A percentile compares a stretch with the other conserved stretches of the same genome.
Conservation (phyloP, 92 coral and sea anemone genomes). For the Siderastrea radians region DNA sequence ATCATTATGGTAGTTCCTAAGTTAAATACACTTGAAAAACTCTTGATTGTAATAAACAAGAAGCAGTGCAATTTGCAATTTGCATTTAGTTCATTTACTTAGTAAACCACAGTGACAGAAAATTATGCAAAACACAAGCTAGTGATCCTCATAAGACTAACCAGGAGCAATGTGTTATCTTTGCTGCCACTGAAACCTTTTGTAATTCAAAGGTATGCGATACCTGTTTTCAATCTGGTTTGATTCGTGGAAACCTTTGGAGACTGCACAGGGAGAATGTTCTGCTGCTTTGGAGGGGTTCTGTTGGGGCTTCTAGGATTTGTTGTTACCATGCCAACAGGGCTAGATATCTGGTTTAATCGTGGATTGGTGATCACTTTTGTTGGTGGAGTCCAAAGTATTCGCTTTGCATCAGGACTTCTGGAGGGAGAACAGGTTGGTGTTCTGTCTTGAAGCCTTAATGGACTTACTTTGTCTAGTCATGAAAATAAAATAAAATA, state of each 20-base stretch:
- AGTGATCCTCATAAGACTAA: too few species aligned
- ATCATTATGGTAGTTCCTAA: too few species aligned
- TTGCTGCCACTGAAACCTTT: not conserved
- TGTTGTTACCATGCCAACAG: conserved; percentile 50
- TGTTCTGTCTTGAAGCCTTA: conserved; percentile 26
- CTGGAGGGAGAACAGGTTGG: conserved; percentile 33
- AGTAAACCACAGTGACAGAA: too few species aligned
- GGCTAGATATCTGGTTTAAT: conserved; percentile 65
- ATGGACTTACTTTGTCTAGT: conserved; percentile 27
- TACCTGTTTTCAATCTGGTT: conserved; percentile 20
- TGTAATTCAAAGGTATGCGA: not conserved
- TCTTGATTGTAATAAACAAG: too few species aligned
- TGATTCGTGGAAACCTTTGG: conserved; percentile 8
- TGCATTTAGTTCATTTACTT: too few species aligned
- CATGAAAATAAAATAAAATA: not conserved
- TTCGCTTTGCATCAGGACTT: conserved; percentile 24
- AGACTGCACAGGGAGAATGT: not conserved
- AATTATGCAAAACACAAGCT: not conserved
- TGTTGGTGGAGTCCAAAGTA: conserved; percentile 46
- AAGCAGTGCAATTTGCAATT: too few species aligned
- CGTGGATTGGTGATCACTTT: conserved; percentile 74
- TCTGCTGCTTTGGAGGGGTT: conserved; percentile 47
- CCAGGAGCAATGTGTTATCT: too few species aligned
- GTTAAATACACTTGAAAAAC: too few species aligned
- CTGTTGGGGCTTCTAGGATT: conserved; percentile 9